Evolutionary conservation across 2,113 vertebrate species (phyloP).

Genomic region (Physeter macrocephalus): DNA sequence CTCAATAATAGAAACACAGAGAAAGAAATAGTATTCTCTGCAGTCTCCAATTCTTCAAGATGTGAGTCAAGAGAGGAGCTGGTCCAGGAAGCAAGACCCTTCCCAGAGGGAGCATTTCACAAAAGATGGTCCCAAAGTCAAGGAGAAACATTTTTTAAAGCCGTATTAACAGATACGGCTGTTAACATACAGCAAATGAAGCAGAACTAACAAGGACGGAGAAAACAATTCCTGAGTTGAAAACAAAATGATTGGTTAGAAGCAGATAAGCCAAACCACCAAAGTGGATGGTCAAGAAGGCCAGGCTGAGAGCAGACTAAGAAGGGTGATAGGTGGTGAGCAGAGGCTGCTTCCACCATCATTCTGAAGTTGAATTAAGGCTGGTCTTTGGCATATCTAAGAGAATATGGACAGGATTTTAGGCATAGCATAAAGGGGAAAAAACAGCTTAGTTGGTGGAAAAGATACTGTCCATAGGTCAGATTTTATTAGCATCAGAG

Average conservation of each 20-base stretch:
- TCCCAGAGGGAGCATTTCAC: neutral
- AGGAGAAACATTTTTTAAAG: neutral
- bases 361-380: neutral
- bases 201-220: neutral
- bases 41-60: neutral
- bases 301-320: fast-evolving
- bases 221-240: neutral
- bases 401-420: neutral
- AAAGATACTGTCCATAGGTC: neutral
- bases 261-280: neutral
- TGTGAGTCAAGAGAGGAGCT: neutral
- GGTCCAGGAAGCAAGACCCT: neutral
- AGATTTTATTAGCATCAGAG: neutral
- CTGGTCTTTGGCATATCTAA: neutral
- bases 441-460: neutral
- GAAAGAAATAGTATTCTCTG: neutral
- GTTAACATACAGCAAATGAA: neutral
- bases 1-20: neutral
- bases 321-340: fast-evolving
- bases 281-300: fast-evolving
- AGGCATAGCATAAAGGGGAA: fast-evolving
- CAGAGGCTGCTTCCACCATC: fast-evolving
- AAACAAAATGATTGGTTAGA: neutral
- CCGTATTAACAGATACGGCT: neutral
- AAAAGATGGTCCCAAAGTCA: neutral